A percentile compares a stretch with the other conserved stretches of the same genome.
These are phyloP conservation scores for Bombus terrestris DNA, from an alignment of 1,140 invertebrate species.

Conservation along the genomic window DNA sequence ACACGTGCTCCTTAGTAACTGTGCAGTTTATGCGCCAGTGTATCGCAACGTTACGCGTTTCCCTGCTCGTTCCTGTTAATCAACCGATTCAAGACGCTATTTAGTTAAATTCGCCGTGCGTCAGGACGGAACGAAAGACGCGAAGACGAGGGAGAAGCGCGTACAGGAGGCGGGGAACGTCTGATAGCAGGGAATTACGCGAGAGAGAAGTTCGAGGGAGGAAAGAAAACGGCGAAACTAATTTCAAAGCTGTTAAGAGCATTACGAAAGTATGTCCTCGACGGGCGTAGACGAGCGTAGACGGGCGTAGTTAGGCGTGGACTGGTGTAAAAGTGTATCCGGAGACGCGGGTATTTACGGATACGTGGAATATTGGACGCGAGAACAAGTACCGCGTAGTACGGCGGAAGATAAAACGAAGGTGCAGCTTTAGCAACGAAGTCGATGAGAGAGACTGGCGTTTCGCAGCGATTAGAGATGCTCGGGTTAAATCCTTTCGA, in stretches of 20 bases:
- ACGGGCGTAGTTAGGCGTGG: conserved; percentile 20
- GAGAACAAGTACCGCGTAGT: neutral
- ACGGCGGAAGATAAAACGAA: neutral
- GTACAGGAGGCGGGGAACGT: neutral
- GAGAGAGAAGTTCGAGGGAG: neutral
- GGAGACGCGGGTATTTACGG: conserved; percentile 16
- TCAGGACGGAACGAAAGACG: neutral
- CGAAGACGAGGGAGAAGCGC: neutral
- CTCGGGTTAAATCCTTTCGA: conserved; percentile 51
- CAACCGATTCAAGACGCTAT: neutral
- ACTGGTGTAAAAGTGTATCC: conserved; percentile 22
- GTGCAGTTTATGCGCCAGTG: neutral
- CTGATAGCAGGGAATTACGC: neutral
- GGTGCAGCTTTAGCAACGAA: conserved; percentile 1
- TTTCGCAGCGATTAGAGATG: conserved; percentile 36
- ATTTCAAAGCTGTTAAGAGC: conserved; percentile 55
- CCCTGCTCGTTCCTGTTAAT: neutral
- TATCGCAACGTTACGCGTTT: neutral
- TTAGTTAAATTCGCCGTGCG: neutral
- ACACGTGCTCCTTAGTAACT: neutral
- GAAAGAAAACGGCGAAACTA: conserved; percentile 48
- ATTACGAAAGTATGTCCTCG: conserved; percentile 47
- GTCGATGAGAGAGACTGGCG: conserved; percentile 13
- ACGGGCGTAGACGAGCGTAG: conserved; percentile 38
- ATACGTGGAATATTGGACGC: too few species aligned